A percentile compares a stretch with the other conserved stretches of the same genome.
Conservation (phyloP, 2,888 invertebrate genomes). For the Pheosia tremula region DNA sequence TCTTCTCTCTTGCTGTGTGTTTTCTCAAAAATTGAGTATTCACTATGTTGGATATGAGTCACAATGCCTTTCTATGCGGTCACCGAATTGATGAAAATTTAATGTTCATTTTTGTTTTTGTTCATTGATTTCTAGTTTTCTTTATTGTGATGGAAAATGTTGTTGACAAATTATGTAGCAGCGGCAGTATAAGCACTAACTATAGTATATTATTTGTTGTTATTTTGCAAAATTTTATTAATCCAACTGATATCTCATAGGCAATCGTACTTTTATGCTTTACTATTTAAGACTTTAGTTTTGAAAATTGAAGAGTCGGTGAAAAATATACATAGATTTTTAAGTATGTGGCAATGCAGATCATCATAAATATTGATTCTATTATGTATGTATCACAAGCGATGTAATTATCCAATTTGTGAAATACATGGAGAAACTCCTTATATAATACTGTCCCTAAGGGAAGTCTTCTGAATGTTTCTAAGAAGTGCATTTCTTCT, state of each 20-base stretch:
- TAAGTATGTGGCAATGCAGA: conserved; percentile 85
- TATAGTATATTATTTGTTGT: conserved; percentile 79
- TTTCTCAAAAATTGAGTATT: conserved; percentile 72
- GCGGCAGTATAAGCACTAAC: conserved; percentile 72
- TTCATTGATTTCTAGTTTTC: conserved; percentile 69
- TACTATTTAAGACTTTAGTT: conserved; percentile 73
- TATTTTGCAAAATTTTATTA: conserved; percentile 83
- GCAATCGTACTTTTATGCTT: conserved; percentile 75
- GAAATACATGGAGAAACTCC: conserved; percentile 72
- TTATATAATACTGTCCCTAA: conserved; percentile 78
- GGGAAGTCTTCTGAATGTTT: conserved; percentile 94
- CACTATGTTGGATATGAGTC: conserved; percentile 85
- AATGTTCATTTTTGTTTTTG: conserved; percentile 64
- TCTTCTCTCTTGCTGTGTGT: conserved; percentile 71
- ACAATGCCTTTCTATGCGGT: conserved; percentile 82
- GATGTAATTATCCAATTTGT: conserved; percentile 74
- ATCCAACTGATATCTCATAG: conserved; percentile 75
- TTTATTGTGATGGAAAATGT: conserved; percentile 81
- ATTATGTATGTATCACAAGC: conserved; percentile 55
- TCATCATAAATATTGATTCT: conserved; percentile 79
- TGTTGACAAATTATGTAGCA: conserved; percentile 82
- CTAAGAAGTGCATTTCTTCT: conserved; percentile 95
- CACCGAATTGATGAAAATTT: conserved; percentile 73
- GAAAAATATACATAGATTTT: conserved; percentile 84
- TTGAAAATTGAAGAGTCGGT: conserved; percentile 73